Evolutionary conservation across 2,797 vertebrate species (phyloP), one percentile per base, ranked within the genome.

Genomic region (Clarias platycephalus): DNA sequence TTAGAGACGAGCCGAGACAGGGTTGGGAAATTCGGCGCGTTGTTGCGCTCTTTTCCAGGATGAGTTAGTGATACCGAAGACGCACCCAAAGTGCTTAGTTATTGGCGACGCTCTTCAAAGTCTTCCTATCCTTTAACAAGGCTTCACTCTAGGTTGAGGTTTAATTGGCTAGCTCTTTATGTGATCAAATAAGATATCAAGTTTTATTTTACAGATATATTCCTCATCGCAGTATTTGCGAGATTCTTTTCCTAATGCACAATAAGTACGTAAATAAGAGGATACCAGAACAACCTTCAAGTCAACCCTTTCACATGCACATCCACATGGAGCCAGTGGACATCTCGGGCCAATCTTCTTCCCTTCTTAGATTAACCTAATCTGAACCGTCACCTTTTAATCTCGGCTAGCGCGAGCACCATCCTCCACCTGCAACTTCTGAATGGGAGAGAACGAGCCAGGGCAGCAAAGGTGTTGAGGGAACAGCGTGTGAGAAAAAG

Each of bases 341-440:
- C 91, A 91, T 83, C 67, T 90, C 80, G 80, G 88, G 89, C 84
- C 90, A 92, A 92, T 95, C 92, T 90, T 89, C 92, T 94, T 95
- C 94, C 89, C 86, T 88, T 84, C 40, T 57, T 88, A 93, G 91
- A 91, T 95, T 94, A 94, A 90, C 92, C 92, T 95, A 88, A 92
- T 94, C 88, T 89, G 84, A 89, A 84, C 94, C 90, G 92, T 93
- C 89, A 92, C 88, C 88, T 93, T 92, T 90, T 93, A 85, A 92
- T 94, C 92, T 95, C 93, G 89, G 87, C 91, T 86, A 88, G 90
- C 86, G 90, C 79, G 85, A 80, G 86, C 89, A 80, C 88, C 86
- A 87, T 37, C 26, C 90, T 90, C 87, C 37, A 92, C 90, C 92
- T 86, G 91, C 88, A 95, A 92, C 90, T 94, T 94, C 91, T 95